These are phyloP conservation scores for Agapornis canus DNA, from an alignment of 2,797 vertebrate genomes.

Conservation along the genomic window DNA sequence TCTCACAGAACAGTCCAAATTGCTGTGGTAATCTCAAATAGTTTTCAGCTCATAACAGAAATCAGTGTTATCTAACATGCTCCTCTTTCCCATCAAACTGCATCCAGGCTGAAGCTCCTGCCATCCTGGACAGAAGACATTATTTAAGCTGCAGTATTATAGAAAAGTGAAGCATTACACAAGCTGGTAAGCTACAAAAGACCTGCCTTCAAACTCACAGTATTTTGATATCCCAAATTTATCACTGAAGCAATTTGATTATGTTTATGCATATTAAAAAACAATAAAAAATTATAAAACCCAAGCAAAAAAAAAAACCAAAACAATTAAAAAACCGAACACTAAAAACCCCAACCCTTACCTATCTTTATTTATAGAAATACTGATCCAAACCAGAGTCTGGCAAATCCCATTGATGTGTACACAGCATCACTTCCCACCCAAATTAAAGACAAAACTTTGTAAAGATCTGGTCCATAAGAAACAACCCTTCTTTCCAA, in stretches of 20 bases:
- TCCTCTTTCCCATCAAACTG: neutral
- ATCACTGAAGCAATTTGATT: neutral
- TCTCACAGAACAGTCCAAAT: neutral
- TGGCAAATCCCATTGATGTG: neutral
- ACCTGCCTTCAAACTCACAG: neutral
- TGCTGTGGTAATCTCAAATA: neutral
- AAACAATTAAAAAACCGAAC: neutral
- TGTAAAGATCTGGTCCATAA: neutral
- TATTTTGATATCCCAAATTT: neutral
- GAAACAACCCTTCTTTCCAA: neutral
- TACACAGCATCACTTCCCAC: neutral
- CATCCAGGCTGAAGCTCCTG: neutral
- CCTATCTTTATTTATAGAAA: neutral
- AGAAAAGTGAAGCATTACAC: neutral
- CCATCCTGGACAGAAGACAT: accelerated
- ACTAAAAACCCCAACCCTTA: neutral
- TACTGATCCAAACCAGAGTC: neutral
- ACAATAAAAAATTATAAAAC: neutral
- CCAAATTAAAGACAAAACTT: neutral
- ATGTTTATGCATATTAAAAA: neutral
- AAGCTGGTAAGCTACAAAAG: neutral
- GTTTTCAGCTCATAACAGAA: neutral
- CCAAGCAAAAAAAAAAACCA: neutral
- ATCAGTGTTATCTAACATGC: neutral
- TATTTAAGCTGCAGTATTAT: neutral